Evolutionary conservation across 2,888 invertebrate genomes (phyloP).

Genomic region (Troides helena): DNA sequence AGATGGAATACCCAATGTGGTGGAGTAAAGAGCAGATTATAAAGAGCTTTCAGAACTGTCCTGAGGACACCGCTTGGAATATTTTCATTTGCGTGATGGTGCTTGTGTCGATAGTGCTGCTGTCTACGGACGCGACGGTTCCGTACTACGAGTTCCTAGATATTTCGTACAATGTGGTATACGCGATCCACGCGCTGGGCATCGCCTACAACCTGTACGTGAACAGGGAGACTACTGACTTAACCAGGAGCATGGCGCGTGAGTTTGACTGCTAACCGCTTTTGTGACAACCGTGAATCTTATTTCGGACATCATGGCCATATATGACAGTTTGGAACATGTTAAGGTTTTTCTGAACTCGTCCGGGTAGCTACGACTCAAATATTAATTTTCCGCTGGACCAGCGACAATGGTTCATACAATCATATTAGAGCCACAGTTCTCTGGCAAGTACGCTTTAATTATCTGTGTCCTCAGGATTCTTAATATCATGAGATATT

Average conservation of each 20-base stretch:
- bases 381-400: too few relatives aligned
- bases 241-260: conserved; percentile 1
- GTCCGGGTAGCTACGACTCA: too few relatives aligned
- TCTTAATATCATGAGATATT: too few relatives aligned
- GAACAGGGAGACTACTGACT: conserved; percentile 4
- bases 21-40: conserved; percentile 42
- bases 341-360: too few relatives aligned
- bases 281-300: too few relatives aligned
- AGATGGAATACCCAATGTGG: conserved; percentile 52
- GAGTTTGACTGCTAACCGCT: not conserved
- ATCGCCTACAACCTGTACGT: conserved; percentile 39
- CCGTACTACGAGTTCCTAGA: conserved; percentile 38
- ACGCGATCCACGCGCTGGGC: conserved; percentile 47
- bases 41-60: conserved; percentile 43
- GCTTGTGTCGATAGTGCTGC: conserved; percentile 43
- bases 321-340: too few relatives aligned
- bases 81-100: conserved; percentile 46
- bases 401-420: too few relatives aligned
- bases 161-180: conserved; percentile 46
- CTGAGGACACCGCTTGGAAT: conserved; percentile 55
- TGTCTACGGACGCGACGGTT: conserved; percentile 33
- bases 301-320: too few relatives aligned
- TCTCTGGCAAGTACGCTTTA: too few relatives aligned
- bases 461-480: too few relatives aligned
- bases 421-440: too few relatives aligned